Evolutionary conservation across 2,113 vertebrate genomes (phyloP).

Genomic region (Nycticebus coucang): DNA sequence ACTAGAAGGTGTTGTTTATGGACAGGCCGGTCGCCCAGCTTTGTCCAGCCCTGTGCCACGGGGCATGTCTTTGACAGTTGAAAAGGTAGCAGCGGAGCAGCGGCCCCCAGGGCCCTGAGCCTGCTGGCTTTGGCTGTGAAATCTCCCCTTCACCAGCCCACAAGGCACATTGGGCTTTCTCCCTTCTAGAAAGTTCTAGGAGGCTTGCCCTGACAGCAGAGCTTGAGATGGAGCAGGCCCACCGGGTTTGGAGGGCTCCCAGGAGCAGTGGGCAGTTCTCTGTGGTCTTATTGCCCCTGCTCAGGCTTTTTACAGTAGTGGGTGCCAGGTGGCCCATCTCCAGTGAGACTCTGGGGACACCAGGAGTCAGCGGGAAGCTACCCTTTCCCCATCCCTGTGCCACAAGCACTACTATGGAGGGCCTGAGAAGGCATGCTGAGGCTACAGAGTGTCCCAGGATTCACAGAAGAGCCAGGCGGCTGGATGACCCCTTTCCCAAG

Average conservation of each 20-base stretch:
- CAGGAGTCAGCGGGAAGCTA: background rate
- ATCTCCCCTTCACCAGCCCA: background rate
- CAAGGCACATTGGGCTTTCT: background rate
- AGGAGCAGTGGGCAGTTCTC: background rate
- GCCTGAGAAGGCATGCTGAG: fast-evolving
- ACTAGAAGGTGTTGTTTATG: fast-evolving
- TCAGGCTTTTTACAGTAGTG: background rate
- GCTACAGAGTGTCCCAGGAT: too few species aligned
- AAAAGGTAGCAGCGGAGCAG: too few species aligned
- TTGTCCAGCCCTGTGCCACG: background rate
- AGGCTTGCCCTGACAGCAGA: background rate
- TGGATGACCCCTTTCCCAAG: background rate
- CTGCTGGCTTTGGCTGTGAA: background rate
- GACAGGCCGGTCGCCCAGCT: background rate
- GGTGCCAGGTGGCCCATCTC: background rate
- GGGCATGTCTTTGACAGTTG: background rate
- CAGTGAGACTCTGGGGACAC: background rate
- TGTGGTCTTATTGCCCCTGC: fast-evolving
- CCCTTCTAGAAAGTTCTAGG: background rate
- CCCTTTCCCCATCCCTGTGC: background rate
- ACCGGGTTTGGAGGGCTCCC: fast-evolving
- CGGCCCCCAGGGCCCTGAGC: fast-evolving
- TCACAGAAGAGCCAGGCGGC: background rate
- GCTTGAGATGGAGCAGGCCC: background rate
- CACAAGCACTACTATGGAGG: too few species aligned